phyloP scores from a whole-genome alignment of 2,888 invertebrate species.

The Synergus itoensis region DNA sequence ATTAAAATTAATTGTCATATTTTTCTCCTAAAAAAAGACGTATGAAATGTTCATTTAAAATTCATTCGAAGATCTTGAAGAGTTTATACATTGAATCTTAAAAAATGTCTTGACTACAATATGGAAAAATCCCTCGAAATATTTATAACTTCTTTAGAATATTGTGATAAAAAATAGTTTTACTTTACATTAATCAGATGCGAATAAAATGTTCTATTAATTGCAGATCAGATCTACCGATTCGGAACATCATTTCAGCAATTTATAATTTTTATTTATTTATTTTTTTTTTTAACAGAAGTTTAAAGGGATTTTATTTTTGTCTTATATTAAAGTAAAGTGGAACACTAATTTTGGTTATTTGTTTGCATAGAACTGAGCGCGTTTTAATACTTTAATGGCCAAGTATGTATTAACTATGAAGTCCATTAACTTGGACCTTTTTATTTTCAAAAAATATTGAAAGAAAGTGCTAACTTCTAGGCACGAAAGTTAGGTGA shows the following conservation, averaged over 20 bases:
- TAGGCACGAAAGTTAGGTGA: constrained; percentile 20
- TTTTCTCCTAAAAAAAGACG: constrained; percentile 11
- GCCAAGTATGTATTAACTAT: constrained; percentile 1
- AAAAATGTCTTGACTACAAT: constrained; percentile 3
- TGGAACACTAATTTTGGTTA: not conserved
- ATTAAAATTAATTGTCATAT: not conserved
- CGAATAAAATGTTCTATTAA: constrained; percentile 45
- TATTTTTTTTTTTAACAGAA: constrained; percentile 46
- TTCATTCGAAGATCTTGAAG: constrained; percentile 25
- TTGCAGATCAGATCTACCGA: constrained; percentile 37
- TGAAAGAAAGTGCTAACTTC: not conserved
- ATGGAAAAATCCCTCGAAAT: not conserved
- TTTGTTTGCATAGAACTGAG: not conserved
- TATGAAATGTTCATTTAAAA: constrained; percentile 22
- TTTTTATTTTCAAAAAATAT: constrained; percentile 2
- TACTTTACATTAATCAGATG: constrained; percentile 19
- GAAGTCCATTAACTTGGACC: not conserved
- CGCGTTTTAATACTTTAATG: constrained; percentile 6
- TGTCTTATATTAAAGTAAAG: not conserved
- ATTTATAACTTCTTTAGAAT: not conserved
- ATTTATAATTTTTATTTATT: constrained; percentile 50
- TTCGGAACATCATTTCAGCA: constrained; percentile 43
- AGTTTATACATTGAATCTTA: constrained; percentile 15
- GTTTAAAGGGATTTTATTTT: constrained; percentile 2
- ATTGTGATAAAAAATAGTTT: constrained; percentile 29